Base-by-base conservation (phyloP, 2,888 invertebrate genomes). In the Platycheirus rosarum region DNA sequence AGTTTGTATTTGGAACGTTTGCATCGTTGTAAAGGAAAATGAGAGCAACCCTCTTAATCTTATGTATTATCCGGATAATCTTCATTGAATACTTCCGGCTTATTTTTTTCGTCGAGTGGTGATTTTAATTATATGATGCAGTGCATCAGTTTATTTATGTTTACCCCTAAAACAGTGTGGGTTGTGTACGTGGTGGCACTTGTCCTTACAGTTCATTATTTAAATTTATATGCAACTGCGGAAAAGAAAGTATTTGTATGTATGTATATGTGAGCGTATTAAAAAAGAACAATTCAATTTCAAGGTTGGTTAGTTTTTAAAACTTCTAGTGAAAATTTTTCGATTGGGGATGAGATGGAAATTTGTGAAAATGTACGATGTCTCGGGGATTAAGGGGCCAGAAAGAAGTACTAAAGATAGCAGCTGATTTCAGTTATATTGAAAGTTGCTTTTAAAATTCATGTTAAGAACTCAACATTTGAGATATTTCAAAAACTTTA, bases 291-390 rank as follows among this genome's bases (percentile, higher is more conserved):
- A 63, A 53, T 48, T 73, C 78, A 44, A 78, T 78, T 78, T 78
- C 73, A 78, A 73, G 53, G 73, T 5, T 53, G 78, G 73, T 29
- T 73, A 51, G 14, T n/a, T 29, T 68, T 73, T 78, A 60, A 78
- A 78, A 78, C 66, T 68, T 78, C 73, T 53, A 78, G 73, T 71
- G 71, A 71, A 77, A 57, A 66, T 78, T 78, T 73, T 60, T 78
- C 73, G 51, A 68, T 51, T 32, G 14, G 23, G 57, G 29, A 55
- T 69, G 55, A 55, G 29, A 23, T 23, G 40, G 26, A 62, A 60
- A 46, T 26, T 26, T 40, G 76, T 55, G 75, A 57, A 63, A 55
- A 62, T 62, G 44, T 57, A 49, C 29, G 40, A 16, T 16, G 71
- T 63, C 65, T 51, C 48, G 75, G 60, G 66, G 60, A 75, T 75